Conservation (phyloP, 2,888 invertebrate species). For the Megamerina dolium region DNA sequence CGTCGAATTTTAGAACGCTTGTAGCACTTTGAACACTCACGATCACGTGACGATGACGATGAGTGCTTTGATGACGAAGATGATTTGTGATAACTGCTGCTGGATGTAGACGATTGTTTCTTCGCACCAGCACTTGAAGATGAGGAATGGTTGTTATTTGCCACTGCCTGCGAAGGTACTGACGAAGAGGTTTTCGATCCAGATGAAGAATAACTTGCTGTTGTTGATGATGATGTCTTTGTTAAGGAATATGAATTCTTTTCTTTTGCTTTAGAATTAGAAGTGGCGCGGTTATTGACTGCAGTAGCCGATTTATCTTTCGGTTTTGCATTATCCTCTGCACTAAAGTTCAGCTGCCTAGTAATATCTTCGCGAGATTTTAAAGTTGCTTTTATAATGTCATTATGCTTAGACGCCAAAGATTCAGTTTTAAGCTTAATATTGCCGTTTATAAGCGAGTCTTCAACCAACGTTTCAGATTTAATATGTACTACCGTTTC, state of each 20-base stretch:
- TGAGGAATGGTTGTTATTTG: slow-evolving; percentile 23
- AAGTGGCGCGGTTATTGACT: not conserved
- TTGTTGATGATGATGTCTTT: slow-evolving; percentile 13
- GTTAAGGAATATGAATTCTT: slow-evolving; percentile 15
- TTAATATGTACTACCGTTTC: not conserved
- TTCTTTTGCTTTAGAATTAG: slow-evolving; percentile 10
- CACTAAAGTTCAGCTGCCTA: slow-evolving; percentile 40
- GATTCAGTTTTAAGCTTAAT: not conserved
- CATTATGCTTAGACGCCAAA: not conserved
- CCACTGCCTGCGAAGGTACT: slow-evolving; percentile 20
- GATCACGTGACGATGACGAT: slow-evolving; percentile 30
- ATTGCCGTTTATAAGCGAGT: slow-evolving; percentile 15
- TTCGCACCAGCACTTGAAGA: slow-evolving; percentile 5
- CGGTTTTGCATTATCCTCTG: slow-evolving; percentile 7
- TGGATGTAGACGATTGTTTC: slow-evolving; percentile 15
- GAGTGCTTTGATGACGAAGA: slow-evolving; percentile 30
- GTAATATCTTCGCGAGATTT: slow-evolving; percentile 42
- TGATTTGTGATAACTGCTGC: slow-evolving; percentile 21
- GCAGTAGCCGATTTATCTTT: slow-evolving; percentile 9
- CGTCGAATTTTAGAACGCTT: slow-evolving; percentile 65
- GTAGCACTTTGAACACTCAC: slow-evolving; percentile 60
- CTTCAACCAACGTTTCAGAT: slow-evolving; percentile 10
- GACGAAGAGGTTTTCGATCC: slow-evolving; percentile 12
- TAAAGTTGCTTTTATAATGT: not conserved
- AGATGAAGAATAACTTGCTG: slow-evolving; percentile 10